phyloP scores from a whole-genome alignment of 1,140 invertebrate genomes.

The Eumeta japonica region DNA sequence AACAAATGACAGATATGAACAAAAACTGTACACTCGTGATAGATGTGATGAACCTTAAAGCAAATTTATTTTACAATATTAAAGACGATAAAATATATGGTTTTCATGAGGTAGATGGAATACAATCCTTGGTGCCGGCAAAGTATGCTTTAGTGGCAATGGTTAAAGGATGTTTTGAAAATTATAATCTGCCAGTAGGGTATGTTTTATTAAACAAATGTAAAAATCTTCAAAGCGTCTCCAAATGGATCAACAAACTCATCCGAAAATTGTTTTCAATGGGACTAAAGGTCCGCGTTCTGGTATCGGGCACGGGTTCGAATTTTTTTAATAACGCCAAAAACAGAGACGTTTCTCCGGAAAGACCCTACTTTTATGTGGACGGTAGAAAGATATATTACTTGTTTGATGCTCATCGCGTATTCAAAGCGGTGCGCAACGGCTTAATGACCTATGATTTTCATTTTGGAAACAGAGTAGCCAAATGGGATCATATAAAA shows the following conservation, averaged over 20 bases:
- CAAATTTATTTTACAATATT: constrained; percentile 16
- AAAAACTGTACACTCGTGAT: constrained; percentile 14
- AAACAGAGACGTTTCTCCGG: constrained; percentile 5
- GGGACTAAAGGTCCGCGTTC: constrained; percentile 12
- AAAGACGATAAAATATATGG: constrained; percentile 16
- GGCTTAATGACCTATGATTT: constrained; percentile 4
- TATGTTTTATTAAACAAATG: constrained; percentile 13
- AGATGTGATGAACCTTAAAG: constrained; percentile 13
- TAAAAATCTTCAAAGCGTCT: constrained; percentile 6
- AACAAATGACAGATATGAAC: constrained; percentile 11
- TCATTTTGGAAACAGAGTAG: constrained; percentile 7
- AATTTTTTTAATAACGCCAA: constrained; percentile 9
- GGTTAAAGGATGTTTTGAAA: constrained; percentile 13
- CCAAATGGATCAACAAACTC: constrained; percentile 17
- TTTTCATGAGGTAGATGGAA: constrained; percentile 18
- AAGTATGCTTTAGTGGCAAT: constrained; percentile 13
- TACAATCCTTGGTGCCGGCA: constrained; percentile 12
- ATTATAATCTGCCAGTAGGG: constrained; percentile 13
- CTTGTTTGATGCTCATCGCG: constrained; percentile 11
- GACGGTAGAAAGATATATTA: constrained; percentile 14
- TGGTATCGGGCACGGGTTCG: constrained; percentile 10
- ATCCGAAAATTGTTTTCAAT: constrained; percentile 11
- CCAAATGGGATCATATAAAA: constrained; percentile 13
- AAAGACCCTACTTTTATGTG: constrained; percentile 11
- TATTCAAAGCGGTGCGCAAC: constrained; percentile 11